Evolutionary conservation across 1,140 invertebrate species (phyloP).

Genomic region (Bactericera cockerelli): DNA sequence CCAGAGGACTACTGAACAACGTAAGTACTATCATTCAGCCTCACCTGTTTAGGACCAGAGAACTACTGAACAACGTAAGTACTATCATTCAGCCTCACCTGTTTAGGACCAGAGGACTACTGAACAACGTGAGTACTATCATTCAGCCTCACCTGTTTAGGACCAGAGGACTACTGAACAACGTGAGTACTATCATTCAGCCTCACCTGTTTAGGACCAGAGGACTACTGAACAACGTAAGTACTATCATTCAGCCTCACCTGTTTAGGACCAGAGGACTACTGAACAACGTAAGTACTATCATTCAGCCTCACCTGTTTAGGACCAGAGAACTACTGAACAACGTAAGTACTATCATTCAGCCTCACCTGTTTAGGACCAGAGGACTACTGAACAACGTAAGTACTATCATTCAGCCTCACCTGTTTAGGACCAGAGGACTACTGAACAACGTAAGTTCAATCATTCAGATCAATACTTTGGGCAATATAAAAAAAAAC

Average conservation of each 20-base stretch:
- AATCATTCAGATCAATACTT: too few species aligned
- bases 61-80: too few species aligned
- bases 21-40: too few species aligned
- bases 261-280: constrained; percentile 61
- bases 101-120: constrained; percentile 55
- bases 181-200: too few species aligned
- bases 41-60: constrained; percentile 69
- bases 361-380: constrained; percentile 68
- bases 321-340: constrained; percentile 49
- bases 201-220: constrained; percentile 66
- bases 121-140: too few species aligned
- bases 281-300: too few species aligned
- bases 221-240: too few species aligned
- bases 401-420: too few species aligned
- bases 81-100: constrained; percentile 61
- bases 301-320: constrained; percentile 66
- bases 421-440: constrained; percentile 69
- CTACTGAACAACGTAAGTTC: too few species aligned
- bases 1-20: constrained; percentile 46
- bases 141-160: constrained; percentile 65
- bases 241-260: too few species aligned
- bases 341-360: too few species aligned
- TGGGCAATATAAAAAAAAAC: too few species aligned
- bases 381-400: constrained; percentile 42
- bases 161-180: constrained; percentile 48